Evolutionary conservation across 2,888 invertebrate species (phyloP).

Genomic region (Lasioglossum malachurum): DNA sequence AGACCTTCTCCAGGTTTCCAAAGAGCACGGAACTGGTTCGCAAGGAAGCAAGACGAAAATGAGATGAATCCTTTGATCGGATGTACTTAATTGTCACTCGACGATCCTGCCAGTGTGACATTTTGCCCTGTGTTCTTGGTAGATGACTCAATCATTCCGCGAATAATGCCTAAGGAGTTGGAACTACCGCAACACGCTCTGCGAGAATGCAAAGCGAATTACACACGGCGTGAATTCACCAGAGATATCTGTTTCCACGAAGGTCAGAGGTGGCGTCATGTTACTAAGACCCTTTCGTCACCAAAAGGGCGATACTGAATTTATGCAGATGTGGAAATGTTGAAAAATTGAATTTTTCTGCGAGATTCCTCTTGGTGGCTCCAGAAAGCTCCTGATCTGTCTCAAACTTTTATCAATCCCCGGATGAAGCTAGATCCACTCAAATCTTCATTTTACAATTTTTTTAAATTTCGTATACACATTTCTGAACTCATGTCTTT

Average conservation of each 20-base stretch:
- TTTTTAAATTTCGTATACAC: neutral
- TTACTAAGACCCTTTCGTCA: neutral
- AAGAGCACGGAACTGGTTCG: neutral
- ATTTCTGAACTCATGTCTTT: neutral
- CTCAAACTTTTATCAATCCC: too few species aligned
- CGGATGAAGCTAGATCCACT: neutral
- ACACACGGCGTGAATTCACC: neutral
- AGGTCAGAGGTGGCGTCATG: neutral
- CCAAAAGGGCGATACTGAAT: neutral
- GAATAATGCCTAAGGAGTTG: neutral
- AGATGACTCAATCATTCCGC: neutral
- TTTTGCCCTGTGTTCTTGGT: neutral
- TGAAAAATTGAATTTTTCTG: neutral
- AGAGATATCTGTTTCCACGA: neutral
- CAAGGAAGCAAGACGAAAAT: neutral
- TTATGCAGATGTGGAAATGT: neutral
- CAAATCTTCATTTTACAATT: neutral
- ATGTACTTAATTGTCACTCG: neutral
- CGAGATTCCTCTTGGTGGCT: neutral
- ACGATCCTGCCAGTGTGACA: neutral
- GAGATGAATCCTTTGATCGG: neutral
- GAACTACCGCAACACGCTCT: neutral
- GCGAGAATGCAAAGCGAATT: constrained; percentile 11
- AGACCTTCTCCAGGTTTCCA: neutral
- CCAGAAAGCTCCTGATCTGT: neutral